phyloP scores from a whole-genome alignment of 2,888 invertebrate species.

The Nematopogon swammerdamellus region DNA sequence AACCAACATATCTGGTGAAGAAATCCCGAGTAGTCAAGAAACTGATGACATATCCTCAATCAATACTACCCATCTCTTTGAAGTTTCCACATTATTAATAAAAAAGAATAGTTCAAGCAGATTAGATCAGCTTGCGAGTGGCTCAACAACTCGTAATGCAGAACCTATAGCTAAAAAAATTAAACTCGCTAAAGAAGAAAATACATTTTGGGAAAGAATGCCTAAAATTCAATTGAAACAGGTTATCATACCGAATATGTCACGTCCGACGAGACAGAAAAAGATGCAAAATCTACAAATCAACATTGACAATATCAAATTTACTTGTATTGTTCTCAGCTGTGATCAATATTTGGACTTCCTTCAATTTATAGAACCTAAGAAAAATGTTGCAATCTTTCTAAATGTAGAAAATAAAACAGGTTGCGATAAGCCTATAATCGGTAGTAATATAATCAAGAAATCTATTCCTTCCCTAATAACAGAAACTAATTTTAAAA shows the following conservation, averaged over 20 bases:
- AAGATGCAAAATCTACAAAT: not conserved
- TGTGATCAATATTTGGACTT: not conserved
- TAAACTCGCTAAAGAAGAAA: not conserved
- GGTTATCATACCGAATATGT: not conserved
- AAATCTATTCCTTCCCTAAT: not conserved
- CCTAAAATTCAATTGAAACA: not conserved
- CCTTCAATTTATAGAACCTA: not conserved
- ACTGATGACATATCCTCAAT: constrained; percentile 17
- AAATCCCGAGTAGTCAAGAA: constrained; percentile 22
- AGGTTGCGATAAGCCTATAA: not conserved
- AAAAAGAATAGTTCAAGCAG: not conserved
- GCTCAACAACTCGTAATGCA: not conserved
- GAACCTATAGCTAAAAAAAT: not conserved
- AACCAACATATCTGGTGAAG: constrained; percentile 13
- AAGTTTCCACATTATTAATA: not conserved
- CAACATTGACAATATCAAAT: not conserved
- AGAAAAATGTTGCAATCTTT: not conserved
- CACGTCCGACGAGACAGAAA: not conserved
- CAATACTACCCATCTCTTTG: not conserved
- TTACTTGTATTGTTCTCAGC: not conserved
- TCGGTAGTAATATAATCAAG: not conserved
- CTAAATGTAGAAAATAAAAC: not conserved
- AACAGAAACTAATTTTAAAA: not conserved
- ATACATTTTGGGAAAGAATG: not conserved
- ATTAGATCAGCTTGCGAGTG: not conserved